Conservation (phyloP, 2,797 vertebrate genomes). For the Fistularia commersonii region DNA sequence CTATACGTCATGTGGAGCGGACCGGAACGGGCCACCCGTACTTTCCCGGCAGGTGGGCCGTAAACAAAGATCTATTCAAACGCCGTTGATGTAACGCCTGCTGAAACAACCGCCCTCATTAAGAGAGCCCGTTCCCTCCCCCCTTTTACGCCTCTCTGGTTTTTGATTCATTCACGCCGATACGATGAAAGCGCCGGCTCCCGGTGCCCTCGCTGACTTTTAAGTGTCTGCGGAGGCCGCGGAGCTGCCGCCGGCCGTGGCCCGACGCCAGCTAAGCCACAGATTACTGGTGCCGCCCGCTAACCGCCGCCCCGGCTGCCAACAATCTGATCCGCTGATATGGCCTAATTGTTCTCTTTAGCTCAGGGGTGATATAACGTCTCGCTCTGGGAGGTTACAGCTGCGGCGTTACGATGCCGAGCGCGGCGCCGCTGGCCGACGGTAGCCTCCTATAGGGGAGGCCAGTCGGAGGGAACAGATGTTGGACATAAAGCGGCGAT, state of each 20-base stretch:
- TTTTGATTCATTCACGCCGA: constrained; percentile 26
- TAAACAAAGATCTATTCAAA: constrained; percentile 60
- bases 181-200: constrained; percentile 47
- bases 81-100: constrained; percentile 59
- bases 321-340: constrained; percentile 66
- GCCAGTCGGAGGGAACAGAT: no score
- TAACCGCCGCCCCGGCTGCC: constrained; percentile 54
- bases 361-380: constrained; percentile 56
- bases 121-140: constrained; percentile 50
- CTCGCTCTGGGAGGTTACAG: constrained; percentile 21
- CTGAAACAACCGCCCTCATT: constrained; percentile 66
- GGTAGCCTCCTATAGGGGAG: background rate
- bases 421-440: background rate
- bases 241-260: constrained; percentile 54
- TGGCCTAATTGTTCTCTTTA: constrained; percentile 72
- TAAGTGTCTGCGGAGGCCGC: constrained; percentile 59
- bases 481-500: no score
- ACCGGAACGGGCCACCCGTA: constrained; percentile 62
- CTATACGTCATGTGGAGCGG: constrained; percentile 45
- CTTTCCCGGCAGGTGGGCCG: constrained; percentile 69
- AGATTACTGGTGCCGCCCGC: constrained; percentile 65
- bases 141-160: constrained; percentile 28
- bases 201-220: constrained; percentile 59
- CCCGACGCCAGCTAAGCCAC: constrained; percentile 58
- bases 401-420: background rate